Evolutionary conservation across 2,888 invertebrate genomes (phyloP), one percentile per base, ranked within the genome.

Genomic region (Hypsopygia costalis): DNA sequence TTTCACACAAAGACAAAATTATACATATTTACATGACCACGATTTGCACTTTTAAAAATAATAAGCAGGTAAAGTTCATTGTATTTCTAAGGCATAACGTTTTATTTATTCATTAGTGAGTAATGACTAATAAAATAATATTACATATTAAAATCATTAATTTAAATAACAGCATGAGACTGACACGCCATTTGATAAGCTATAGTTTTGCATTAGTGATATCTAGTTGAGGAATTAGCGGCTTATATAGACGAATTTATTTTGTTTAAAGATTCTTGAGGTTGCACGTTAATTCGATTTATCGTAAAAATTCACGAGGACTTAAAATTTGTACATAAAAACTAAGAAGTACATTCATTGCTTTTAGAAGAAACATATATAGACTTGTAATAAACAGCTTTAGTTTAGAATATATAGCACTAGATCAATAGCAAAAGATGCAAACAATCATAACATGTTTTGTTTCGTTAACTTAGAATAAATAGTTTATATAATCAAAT

Each of bases 181-280:
- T 64, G 63, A 74, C 60, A 50, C 47, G 54, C 45, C 58, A 62
- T 69, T 48, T 49, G 46, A 56, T 48, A 46, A 60, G 69, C 70
- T 72, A 59, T 72, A 73, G 70, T 61, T n/a, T 48, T 62, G 79
- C 74, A 73, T 73, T 77, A 78, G 76, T 62, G 27, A 21, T 29
- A 60, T 16, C 16, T 73, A 69, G 71, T 59, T 58, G 45, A 69
- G 58, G 57, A 55, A 45, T 56, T 77, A 76, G 76, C 65, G 55
- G 74, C 79, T 81, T 73, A 62, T 81, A 81, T 73, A 69, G n/a
- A n/a, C n/a, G 46, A 62, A 42, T 49, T 48, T 51, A 42, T 49
- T 48, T 51, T 52, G 55, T 46, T 56, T 50, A 43, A 46, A 42
- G 48, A 36, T 44, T 50, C 51, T 60, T 53, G 51, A 49, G 45